Evolutionary conservation across 1,140 invertebrate genomes (phyloP).

Genomic region (Drosophila eugracilis): DNA sequence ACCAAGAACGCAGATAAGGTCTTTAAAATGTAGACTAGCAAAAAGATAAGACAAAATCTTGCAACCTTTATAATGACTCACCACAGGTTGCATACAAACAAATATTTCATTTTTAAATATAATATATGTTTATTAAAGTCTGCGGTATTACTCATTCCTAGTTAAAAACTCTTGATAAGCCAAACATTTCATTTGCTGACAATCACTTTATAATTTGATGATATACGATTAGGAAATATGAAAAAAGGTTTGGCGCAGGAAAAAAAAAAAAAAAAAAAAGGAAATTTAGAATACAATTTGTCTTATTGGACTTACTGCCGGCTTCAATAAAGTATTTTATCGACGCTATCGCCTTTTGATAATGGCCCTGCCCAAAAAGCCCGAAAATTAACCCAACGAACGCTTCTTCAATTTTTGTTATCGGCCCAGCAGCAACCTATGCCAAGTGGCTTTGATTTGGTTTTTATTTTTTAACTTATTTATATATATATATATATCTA

Average conservation of each 20-base stretch:
- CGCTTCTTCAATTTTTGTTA: conserved; percentile 48
- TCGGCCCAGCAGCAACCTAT: conserved; percentile 51
- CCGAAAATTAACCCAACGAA: conserved; percentile 26
- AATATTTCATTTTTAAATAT: conserved; percentile 8
- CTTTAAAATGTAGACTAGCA: not conserved
- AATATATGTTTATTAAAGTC: conserved; percentile 8
- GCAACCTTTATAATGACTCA: conserved; percentile 12
- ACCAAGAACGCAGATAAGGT: not conserved
- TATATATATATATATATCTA: no score
- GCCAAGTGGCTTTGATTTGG: conserved; percentile 55
- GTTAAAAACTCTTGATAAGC: conserved; percentile 3
- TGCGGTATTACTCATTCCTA: conserved; percentile 4
- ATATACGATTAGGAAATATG: conserved; percentile 30
- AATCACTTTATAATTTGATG: conserved; percentile 15
- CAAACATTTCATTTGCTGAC: conserved; percentile 4
- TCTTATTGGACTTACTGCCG: conserved; percentile 62
- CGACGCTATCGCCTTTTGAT: conserved; percentile 69
- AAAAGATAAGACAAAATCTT: conserved; percentile 3
- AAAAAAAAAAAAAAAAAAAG: no score
- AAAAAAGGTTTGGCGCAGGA: conserved; percentile 30
- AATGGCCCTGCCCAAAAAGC: conserved; percentile 30
- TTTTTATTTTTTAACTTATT: conserved; percentile 45
- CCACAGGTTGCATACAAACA: not conserved
- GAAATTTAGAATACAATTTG: conserved; percentile 68
- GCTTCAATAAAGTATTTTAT: conserved; percentile 70